Percentiles rank a stretch among this genome's conserved stretches.
Evolutionary conservation across 2,888 invertebrate genomes (phyloP).

Genomic region (Ariolimax columbianus): DNA sequence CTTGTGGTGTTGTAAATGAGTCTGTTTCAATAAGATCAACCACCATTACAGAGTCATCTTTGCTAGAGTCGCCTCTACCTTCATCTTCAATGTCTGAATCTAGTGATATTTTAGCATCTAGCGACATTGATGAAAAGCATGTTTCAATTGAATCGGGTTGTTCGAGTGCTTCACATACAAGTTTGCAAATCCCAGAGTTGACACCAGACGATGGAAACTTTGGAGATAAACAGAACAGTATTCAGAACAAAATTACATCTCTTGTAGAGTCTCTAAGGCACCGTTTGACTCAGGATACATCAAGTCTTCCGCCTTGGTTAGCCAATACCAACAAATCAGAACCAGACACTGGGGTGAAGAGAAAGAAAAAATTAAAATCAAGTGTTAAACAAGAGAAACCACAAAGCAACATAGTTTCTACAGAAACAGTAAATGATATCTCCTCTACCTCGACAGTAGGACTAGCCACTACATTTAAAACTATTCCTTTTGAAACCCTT

Average conservation of each 20-base stretch:
- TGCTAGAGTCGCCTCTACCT: slow-evolving; percentile 30
- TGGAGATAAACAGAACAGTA: not conserved
- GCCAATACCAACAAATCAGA: not conserved
- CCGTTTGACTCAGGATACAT: slow-evolving; percentile 40
- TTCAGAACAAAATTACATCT: slow-evolving; percentile 41
- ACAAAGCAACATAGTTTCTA: not conserved
- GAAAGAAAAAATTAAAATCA: not conserved
- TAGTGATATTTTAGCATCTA: slow-evolving; percentile 42
- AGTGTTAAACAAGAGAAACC: not conserved
- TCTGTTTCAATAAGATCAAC: not conserved
- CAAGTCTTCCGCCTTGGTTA: slow-evolving; percentile 37
- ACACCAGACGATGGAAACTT: not conserved
- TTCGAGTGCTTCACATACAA: slow-evolving; percentile 19
- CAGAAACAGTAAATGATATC: not conserved
- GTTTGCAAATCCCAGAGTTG: not conserved
- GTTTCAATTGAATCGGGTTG: slow-evolving; percentile 3
- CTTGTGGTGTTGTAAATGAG: not conserved
- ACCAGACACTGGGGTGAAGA: not conserved
- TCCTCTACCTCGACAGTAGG: not conserved
- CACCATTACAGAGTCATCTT: not conserved
- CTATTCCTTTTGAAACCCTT: not conserved
- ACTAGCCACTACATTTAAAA: not conserved
- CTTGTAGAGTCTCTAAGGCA: slow-evolving; percentile 45
- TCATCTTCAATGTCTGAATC: slow-evolving; percentile 43
- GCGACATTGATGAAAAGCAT: slow-evolving; percentile 29